Base-by-base conservation (phyloP, 1,140 invertebrate species). In the Penaeus chinensis region DNA sequence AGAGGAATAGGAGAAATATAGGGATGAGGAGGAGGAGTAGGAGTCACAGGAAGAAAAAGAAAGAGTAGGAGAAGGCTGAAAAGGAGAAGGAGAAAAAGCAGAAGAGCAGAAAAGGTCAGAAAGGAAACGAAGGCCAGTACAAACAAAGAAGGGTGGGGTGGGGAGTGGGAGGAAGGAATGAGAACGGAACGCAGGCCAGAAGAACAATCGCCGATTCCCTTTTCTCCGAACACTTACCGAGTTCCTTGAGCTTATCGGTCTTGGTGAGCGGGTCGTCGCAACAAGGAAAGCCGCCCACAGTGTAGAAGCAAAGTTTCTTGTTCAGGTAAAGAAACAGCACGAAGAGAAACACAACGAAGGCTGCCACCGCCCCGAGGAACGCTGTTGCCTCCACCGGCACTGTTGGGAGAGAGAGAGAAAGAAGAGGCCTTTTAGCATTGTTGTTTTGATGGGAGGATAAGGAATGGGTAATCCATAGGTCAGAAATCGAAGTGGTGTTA, bases 321-420 rank as follows among this genome's bases (percentile, higher is more conserved):
- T 96, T 96, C 80, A 96, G 93, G 92, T 96, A 97, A 78, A 96
- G 93, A 90, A 96, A 95, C 90, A 96, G 94, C n/a, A 96, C 94
- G 87, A 97, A 92, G 78, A 97, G 93, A 47, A 96, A 93, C 54
- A 95, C 94, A 24, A 96, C 93, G 90, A 96, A 95, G 65, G 95
- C 95, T 87, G 94, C 95, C 88, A 96, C 95, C 83, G 95, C 95
- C 91, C 95, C 95, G 84, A 97, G 93, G 92, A 97, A 95, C 89
- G 95, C 95, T 90, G 95, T 94, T 87, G 96, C 95, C 93, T 96
- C 96, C 90, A 95, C 93, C 89, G 95, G 95, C 92, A 95, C 96
- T 96, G 92, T 27, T 66, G 63, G 19, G 60, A 22, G 27, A 19
- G 27, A 84, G 20, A 16, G 62, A 42, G 11, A 69, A 24, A 32